Evolutionary conservation across 1,140 invertebrate genomes (phyloP).

Genomic region (Musca vetustissima): DNA sequence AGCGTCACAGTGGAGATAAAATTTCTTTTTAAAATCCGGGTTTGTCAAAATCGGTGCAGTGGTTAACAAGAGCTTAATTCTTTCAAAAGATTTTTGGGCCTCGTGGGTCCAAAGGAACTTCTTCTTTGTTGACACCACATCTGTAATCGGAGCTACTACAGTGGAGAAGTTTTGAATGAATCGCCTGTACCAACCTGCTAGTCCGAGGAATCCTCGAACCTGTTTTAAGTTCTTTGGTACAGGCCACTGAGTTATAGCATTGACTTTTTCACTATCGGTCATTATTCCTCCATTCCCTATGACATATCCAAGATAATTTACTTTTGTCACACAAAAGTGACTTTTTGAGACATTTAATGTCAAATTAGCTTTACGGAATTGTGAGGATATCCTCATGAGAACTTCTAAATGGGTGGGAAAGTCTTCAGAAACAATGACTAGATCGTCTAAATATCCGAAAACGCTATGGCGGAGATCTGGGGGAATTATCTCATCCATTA

Average conservation of each 20-base stretch:
- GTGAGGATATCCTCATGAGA: slow-evolving; percentile 40
- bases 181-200: slow-evolving; percentile 17
- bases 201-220: slow-evolving; percentile 11
- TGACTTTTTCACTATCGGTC: background rate
- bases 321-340: slow-evolving; percentile 20
- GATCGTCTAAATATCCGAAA: background rate
- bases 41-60: slow-evolving; percentile 35
- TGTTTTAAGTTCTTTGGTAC: slow-evolving; percentile 1
- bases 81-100: background rate
- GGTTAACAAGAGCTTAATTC: background rate
- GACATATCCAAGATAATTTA: slow-evolving; percentile 23
- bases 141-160: slow-evolving; percentile 23
- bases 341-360: slow-evolving; percentile 23
- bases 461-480: slow-evolving; percentile 42
- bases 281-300: slow-evolving; percentile 15
- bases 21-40: slow-evolving; percentile 29
- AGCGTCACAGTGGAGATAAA: slow-evolving; percentile 43
- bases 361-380: slow-evolving; percentile 33
- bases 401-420: slow-evolving; percentile 9
- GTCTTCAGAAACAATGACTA: background rate
- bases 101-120: slow-evolving; percentile 3
- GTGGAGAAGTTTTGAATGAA: slow-evolving; percentile 22
- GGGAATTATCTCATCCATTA: slow-evolving; percentile 42
- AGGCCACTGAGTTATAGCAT: background rate
- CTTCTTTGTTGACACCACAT: slow-evolving; percentile 16